Conservation (phyloP, 2,113 vertebrate species). For the Alexandromys fortis region DNA sequence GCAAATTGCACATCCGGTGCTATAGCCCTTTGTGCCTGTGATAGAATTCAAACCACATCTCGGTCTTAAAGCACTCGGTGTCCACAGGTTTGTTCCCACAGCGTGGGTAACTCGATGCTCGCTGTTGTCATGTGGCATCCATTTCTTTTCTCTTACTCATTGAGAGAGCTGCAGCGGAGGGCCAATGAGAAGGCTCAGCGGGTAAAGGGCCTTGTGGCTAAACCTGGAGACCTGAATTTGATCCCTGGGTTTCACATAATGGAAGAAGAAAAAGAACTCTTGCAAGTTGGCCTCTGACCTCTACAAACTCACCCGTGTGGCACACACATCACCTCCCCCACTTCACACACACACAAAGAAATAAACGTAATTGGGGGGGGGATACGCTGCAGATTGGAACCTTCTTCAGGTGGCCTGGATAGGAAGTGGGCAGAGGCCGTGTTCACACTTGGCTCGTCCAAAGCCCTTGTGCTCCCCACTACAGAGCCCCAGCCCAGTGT, state of each 20-base stretch:
- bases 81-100: background rate
- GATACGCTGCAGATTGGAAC: background rate
- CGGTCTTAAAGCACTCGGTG: background rate
- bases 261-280: background rate
- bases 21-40: background rate
- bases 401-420: background rate
- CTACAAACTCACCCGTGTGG: background rate
- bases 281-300: background rate
- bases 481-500: background rate
- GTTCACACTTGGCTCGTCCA: background rate
- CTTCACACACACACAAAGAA: background rate
- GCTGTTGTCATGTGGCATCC: background rate
- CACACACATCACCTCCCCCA: background rate
- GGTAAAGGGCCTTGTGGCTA: background rate
- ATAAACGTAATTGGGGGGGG: background rate
- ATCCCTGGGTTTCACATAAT: background rate
- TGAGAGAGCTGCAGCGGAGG: conserved; percentile 17
- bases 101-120: background rate
- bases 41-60: background rate
- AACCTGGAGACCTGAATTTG: background rate
- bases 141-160: background rate
- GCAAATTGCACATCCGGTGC: background rate
- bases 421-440: background rate
- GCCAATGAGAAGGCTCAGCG: background rate
- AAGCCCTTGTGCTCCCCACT: background rate